These are phyloP conservation scores for Trileptium ribeirensis DNA, from an alignment of 2,888 invertebrate genomes.

Conservation along the genomic window DNA sequence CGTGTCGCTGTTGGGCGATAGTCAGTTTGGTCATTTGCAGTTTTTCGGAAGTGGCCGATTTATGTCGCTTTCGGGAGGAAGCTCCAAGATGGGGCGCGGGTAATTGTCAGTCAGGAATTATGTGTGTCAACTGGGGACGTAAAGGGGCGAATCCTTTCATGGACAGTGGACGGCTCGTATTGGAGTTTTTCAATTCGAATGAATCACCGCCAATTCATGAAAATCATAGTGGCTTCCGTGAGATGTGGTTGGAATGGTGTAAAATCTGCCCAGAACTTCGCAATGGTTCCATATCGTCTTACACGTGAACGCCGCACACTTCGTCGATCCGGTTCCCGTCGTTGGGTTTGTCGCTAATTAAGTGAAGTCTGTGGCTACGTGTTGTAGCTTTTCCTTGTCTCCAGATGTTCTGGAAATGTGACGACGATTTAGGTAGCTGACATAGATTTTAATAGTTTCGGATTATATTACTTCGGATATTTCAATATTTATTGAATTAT, in stretches of 20 bases:
- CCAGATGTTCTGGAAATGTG: too few relatives aligned
- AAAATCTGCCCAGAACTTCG: background rate
- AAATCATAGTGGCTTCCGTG: background rate
- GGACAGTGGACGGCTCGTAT: background rate
- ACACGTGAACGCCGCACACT: background rate
- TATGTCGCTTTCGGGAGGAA: background rate
- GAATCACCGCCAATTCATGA: too few relatives aligned
- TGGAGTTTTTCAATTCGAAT: background rate
- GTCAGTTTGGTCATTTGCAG: background rate
- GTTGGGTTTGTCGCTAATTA: too few relatives aligned
- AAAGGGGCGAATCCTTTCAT: background rate
- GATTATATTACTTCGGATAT: too few relatives aligned
- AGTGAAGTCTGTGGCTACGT: too few relatives aligned
- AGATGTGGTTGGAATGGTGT: background rate
- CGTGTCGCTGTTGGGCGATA: background rate
- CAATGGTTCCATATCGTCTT: background rate
- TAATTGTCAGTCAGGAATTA: background rate
- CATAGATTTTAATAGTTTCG: too few relatives aligned
- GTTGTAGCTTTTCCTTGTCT: too few relatives aligned
- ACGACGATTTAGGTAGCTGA: too few relatives aligned
- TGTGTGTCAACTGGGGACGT: background rate
- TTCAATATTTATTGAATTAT: too few relatives aligned
- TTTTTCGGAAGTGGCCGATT: background rate
- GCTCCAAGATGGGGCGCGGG: background rate
- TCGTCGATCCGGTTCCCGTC: too few relatives aligned